Percentiles rank a stretch among this genome's conserved stretches.
Evolutionary conservation across 1,140 invertebrate species (phyloP).

Genomic region (Ips typographus): DNA sequence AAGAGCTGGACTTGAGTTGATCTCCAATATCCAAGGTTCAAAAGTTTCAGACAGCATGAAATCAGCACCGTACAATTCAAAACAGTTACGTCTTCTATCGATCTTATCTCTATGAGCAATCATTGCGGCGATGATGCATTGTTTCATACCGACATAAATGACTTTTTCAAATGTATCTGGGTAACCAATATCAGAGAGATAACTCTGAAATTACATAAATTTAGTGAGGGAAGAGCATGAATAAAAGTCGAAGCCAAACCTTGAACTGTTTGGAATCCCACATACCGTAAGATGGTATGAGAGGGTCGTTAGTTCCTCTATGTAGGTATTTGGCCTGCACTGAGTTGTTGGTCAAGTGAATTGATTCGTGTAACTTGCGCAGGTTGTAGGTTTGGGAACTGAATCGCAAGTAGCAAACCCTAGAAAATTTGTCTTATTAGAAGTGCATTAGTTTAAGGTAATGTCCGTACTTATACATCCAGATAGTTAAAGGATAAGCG

Average conservation of each 20-base stretch:
- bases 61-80: slow-evolving; percentile 91
- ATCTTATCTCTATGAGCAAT: slow-evolving; percentile 75
- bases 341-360: slow-evolving; percentile 91
- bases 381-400: slow-evolving; percentile 85
- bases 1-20: slow-evolving; percentile 88
- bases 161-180: slow-evolving; percentile 61
- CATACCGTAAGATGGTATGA: slow-evolving; percentile 79
- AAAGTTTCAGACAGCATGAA: slow-evolving; percentile 86
- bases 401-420: slow-evolving; percentile 84
- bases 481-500: slow-evolving; percentile 78
- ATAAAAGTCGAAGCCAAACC: slow-evolving; percentile 11
- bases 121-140: slow-evolving; percentile 78
- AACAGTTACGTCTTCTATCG: slow-evolving; percentile 73
- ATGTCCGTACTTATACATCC: slow-evolving; percentile 74
- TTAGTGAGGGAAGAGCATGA: neutral
- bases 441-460: neutral
- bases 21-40: slow-evolving; percentile 89
- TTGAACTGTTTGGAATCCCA: slow-evolving; percentile 82
- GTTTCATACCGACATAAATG: slow-evolving; percentile 85
- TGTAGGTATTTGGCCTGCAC: slow-evolving; percentile 83
- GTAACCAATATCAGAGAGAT: slow-evolving; percentile 45
- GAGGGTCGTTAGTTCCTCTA: slow-evolving; percentile 60
- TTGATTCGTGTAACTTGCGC: slow-evolving; percentile 80
- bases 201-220: slow-evolving; percentile 10
- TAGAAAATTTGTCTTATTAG: slow-evolving; percentile 44